A percentile compares a stretch with the other conserved stretches of the same genome.
These are phyloP conservation scores for Coptodon rendalli DNA, from an alignment of 2,113 vertebrate species.

Conservation along the genomic window DNA sequence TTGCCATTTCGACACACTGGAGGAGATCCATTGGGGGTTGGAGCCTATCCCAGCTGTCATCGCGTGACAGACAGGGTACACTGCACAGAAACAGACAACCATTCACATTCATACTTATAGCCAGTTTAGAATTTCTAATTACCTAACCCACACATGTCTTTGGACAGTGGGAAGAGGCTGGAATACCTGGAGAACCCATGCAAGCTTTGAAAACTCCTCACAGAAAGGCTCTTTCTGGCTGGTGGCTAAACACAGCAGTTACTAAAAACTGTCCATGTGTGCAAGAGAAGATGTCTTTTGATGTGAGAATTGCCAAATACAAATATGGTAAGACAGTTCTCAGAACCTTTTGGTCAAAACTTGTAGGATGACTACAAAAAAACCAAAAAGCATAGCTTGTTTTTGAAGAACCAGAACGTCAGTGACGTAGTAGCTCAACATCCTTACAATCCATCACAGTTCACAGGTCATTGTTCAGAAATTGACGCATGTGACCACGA, in stretches of 20 bases:
- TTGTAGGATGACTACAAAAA: not conserved
- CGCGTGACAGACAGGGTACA: not conserved
- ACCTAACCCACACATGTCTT: not conserved
- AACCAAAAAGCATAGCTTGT: fast-evolving
- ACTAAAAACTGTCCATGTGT: not conserved
- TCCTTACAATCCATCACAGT: not conserved
- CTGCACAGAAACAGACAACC: not conserved
- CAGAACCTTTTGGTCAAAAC: not conserved
- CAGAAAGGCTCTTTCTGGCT: not conserved
- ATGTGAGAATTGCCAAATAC: not conserved
- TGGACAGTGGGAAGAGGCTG: not conserved
- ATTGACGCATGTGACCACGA: not conserved
- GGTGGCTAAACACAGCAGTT: not conserved
- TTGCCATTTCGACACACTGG: not conserved
- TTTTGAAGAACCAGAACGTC: fast-evolving
- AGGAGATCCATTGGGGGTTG: not conserved
- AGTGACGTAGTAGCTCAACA: not conserved
- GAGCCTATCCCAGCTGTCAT: not conserved
- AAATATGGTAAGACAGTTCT: not conserved
- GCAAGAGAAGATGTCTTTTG: not conserved
- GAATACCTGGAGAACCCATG: not conserved
- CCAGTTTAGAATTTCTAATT: not conserved
- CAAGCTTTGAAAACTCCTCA: not conserved
- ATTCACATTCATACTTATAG: not conserved
- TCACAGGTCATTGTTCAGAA: not conserved